Evolutionary conservation across 2,888 invertebrate genomes (phyloP).

Genomic region (Cataglyphis altisquamis): DNA sequence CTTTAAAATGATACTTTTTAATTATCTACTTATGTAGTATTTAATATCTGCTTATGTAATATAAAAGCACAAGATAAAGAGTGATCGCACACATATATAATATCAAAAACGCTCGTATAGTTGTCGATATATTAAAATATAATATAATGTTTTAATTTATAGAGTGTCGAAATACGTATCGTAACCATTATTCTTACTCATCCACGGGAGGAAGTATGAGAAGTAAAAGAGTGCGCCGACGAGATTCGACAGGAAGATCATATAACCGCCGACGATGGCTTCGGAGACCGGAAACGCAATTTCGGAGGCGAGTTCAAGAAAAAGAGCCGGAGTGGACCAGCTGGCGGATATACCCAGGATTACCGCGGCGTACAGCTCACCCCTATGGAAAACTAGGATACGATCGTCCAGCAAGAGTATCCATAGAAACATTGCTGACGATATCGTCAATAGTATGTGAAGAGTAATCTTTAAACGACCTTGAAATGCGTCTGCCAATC

Average conservation of each 20-base stretch:
- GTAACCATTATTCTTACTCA: constrained; percentile 60
- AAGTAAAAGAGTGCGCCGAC: constrained; percentile 73
- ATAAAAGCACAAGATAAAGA: neutral
- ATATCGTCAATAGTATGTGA: constrained; percentile 68
- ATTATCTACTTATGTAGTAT: no score
- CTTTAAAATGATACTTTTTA: neutral
- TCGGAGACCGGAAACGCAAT: constrained; percentile 81
- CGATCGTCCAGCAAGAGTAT: constrained; percentile 74
- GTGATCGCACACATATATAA: neutral
- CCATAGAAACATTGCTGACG: constrained; percentile 79
- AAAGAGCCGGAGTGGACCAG: constrained; percentile 80
- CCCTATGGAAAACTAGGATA: constrained; percentile 73
- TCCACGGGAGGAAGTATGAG: constrained; percentile 71
- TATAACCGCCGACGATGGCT: constrained; percentile 80
- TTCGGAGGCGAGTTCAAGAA: constrained; percentile 81
- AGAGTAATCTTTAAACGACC: constrained; percentile 77
- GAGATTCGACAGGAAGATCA: constrained; percentile 79
- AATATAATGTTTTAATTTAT: neutral
- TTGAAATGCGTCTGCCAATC: constrained; percentile 78
- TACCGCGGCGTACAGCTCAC: constrained; percentile 76
- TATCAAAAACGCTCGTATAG: neutral
- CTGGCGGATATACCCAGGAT: constrained; percentile 78
- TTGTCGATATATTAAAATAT: neutral
- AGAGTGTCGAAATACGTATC: neutral
- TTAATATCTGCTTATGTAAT: no score